Base-by-base conservation (phyloP, 2,797 vertebrate genomes). In the Bufotes viridis region DNA sequence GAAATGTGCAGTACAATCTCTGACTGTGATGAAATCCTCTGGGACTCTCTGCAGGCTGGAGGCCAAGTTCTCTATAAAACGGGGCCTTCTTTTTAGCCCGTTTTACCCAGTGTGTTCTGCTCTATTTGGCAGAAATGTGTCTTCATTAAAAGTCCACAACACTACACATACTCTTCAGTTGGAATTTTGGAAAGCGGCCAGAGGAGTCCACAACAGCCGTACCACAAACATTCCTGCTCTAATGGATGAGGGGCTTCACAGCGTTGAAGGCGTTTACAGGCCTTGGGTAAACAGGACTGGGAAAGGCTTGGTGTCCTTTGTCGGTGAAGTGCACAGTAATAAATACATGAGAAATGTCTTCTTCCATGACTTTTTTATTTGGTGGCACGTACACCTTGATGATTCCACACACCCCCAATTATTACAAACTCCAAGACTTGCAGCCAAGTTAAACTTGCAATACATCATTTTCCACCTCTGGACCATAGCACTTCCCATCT, bases 101-200 rank as follows among this genome's bases (percentile, higher is more conserved):
- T 91, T 92, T 93, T 93, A 89, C 89, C 92, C 88, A 82, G 60
- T 90, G 90, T 91, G 92, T 88, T 82, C 74, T 84, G 90, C 92
- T 92, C 89, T 93, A 81, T 90, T 91, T 91, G 91, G 92, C 92
- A 93, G 92, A 92, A 94, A 92, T 91, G 91, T 93, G 72, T 94
- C 93, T 95, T 95, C 93, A 93, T 93, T 93, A 91, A 91, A 91
- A 93, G 91, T 26, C 86, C 90, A 91, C 87, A 90, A 93, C 91
- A 87, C 92, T 95, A 93, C 92, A 93, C 91, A 91, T 88, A 90
- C 91, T 91, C 91, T 96, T 94, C 93, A 93, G 92, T 92, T 91
- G 90, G 49, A 84, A 89, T 90, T 90, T 57, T 92, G 92, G 94
- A 90, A 63, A 58, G 0, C 55, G 86, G 93, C 94, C 93, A 93